Evolutionary conservation across 2,888 invertebrate species (phyloP).

Genomic region (Calameuta filiformis): DNA sequence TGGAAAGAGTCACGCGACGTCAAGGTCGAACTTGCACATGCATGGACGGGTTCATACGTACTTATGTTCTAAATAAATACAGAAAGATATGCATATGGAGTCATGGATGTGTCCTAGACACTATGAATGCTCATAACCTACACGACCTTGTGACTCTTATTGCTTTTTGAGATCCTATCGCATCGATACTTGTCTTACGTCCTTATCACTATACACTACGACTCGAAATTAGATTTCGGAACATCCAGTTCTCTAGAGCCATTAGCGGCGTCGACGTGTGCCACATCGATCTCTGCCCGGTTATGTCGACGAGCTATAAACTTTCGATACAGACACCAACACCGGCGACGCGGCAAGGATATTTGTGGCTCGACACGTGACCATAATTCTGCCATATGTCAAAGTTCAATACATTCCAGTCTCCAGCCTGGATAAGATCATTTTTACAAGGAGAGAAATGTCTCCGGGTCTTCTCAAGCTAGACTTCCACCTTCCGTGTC

Average conservation of each 20-base stretch:
- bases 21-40: neutral
- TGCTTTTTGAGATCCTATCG: neutral
- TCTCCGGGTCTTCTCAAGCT: neutral
- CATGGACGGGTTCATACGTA: neutral
- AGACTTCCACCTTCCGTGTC: neutral
- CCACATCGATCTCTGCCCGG: slow-evolving; percentile 32
- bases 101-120: neutral
- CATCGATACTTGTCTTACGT: neutral
- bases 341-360: neutral
- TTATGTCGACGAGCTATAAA: slow-evolving; percentile 36
- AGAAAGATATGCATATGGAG: neutral
- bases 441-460: neutral
- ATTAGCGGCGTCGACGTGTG: neutral
- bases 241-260: neutral
- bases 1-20: neutral
- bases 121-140: neutral
- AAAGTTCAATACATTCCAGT: neutral
- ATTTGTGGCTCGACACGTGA: neutral
- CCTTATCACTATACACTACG: neutral
- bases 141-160: neutral
- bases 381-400: neutral
- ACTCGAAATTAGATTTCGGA: neutral
- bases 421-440: neutral
- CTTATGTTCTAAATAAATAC: neutral
- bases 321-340: slow-evolving; percentile 25